phyloP scores from a whole-genome alignment of 1,140 invertebrate genomes.

The Papilio dardanus region DNA sequence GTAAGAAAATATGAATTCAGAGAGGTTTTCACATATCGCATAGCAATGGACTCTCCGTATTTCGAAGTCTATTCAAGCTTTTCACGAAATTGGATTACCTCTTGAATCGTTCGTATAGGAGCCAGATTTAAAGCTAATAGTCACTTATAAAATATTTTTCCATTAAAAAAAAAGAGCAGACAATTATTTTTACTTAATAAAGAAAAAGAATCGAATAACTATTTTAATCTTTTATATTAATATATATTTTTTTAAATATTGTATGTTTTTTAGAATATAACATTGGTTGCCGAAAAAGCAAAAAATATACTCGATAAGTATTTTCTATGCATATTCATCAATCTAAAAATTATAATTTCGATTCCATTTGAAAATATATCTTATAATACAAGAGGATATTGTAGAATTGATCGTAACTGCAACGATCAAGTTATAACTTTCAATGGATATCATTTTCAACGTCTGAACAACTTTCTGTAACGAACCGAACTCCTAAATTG shows the following conservation, averaged over 20 bases:
- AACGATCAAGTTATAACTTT: constrained; percentile 42
- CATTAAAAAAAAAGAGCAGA: not conserved
- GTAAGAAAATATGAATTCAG: not conserved
- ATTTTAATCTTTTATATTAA: not conserved
- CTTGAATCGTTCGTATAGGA: not conserved
- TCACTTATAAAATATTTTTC: not conserved
- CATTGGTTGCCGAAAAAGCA: no score
- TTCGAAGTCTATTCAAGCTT: constrained; percentile 3
- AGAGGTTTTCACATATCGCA: constrained; percentile 7
- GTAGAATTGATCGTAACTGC: constrained; percentile 4
- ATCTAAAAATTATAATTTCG: not conserved
- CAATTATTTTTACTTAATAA: not conserved
- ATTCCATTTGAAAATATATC: not conserved
- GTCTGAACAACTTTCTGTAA: constrained; percentile 32
- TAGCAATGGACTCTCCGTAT: not conserved
- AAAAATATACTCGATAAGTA: not conserved
- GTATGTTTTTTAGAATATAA: no score
- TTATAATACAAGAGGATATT: constrained; percentile 12
- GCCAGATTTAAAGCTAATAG: not conserved
- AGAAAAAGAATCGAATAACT: not conserved
- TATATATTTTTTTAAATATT: no score
- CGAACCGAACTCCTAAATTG: constrained; percentile 40
- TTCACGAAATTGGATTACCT: constrained; percentile 9
- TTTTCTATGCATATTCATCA: not conserved
- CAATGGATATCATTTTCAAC: constrained; percentile 39